Evolutionary conservation across 2,113 vertebrate genomes (phyloP).

Genomic region (Sminthopsis crassicaudata): DNA sequence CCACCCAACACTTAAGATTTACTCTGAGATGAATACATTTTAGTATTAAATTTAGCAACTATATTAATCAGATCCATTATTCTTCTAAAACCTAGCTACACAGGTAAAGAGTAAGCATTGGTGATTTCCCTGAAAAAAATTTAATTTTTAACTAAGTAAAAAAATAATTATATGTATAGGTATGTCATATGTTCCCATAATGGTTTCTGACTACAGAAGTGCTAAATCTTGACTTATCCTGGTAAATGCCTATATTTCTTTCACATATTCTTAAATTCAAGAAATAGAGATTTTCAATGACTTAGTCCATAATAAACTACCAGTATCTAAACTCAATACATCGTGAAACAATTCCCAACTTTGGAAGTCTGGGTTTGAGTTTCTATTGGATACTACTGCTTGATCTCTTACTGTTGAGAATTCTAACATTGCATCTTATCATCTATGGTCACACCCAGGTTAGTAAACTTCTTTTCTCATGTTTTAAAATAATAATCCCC

Average conservation of each 20-base stretch:
- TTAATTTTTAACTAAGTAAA: neutral
- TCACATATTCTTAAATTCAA: conserved; percentile 35
- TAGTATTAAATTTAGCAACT: conserved; percentile 39
- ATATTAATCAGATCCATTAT: conserved; percentile 65
- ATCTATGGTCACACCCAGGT: neutral
- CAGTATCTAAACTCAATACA: neutral
- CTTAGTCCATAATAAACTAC: neutral
- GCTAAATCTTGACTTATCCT: neutral
- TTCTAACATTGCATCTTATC: neutral
- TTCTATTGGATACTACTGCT: neutral
- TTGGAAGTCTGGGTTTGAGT: neutral
- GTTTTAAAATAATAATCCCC: conserved; percentile 3
- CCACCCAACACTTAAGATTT: conserved; percentile 65
- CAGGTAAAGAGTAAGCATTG: conserved; percentile 65
- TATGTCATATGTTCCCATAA: conserved; percentile 41
- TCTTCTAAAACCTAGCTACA: conserved; percentile 64
- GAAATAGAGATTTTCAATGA: neutral
- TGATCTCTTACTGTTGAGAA: neutral
- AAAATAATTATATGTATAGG: neutral
- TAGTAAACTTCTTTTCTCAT: neutral
- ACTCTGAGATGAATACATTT: conserved; percentile 66
- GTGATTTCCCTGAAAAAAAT: conserved; percentile 25
- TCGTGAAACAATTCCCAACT: neutral
- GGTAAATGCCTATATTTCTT: conserved; percentile 29
- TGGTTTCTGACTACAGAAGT: conserved; percentile 33